Base-by-base conservation (phyloP, 2,113 vertebrate species). In the Syngnathoides biaculeatus region DNA sequence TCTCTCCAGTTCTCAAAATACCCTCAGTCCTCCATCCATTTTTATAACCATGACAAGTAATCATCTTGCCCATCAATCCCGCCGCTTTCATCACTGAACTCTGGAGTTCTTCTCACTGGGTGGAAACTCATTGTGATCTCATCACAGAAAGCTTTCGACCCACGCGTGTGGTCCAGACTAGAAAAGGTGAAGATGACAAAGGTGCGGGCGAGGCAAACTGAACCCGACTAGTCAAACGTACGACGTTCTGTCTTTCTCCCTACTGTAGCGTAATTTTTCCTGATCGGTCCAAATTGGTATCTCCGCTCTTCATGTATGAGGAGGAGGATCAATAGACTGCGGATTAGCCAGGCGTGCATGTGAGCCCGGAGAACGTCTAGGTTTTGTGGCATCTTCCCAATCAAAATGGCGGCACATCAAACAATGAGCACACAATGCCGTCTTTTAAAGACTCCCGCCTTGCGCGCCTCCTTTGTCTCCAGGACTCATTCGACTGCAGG, bases 401-500 rank as follows among this genome's bases (percentile, higher is more conserved):
- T 69, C 26, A 82, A 81, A 86, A 86, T 82, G 80, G 83, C 79
- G 68, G 61, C 65, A 80, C 76, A 88, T 89, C 80, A 87, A 85
- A 82, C 76, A 59, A 61, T 39, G 2, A 22, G 9, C 47, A 15
- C 35, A 7, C 45, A n/a, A 24, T 69, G 67, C 43, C 30, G 47
- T 65, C 30, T 59, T 73, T 78, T 83, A 74, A 30, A 74, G n/a
- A 70, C 52, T 79, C 48, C 73, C 30, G 59, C 40, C 68, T 57
- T 38, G 48, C 40, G 64, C 64, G 30, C 85, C 67, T 74, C 73
- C 85, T 89, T 88, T 89, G 79, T 89, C 85, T 73, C 83, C 91
- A 98, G 96, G 97, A 85, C 94, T 98, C 79, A 98, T 98, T 90
- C 95, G 97, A 81, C 92, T 98, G 82, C 97, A 98, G 90, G 97